Percentiles rank a stretch among this genome's conserved stretches.
Conservation (phyloP, 2,113 vertebrate genomes). For the Triplophysa tibetana region DNA sequence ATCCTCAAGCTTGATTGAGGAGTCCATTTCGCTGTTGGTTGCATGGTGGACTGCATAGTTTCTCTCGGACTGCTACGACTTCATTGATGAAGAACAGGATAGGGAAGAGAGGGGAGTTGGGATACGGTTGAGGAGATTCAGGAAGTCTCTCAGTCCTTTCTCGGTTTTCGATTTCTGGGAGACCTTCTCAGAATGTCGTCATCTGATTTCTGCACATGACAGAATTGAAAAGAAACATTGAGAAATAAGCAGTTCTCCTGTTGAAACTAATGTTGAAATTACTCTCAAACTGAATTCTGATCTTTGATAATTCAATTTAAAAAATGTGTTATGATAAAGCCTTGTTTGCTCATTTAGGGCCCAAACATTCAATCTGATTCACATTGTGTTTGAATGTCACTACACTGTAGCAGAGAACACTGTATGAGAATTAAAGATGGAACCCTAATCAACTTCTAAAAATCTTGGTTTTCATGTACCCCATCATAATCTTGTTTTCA, state of each 20-base stretch:
- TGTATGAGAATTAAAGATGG: too few species aligned
- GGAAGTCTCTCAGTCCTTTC: slow-evolving; percentile 84
- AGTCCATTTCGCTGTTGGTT: slow-evolving; percentile 12
- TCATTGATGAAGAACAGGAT: slow-evolving; percentile 35
- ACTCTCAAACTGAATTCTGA: too few species aligned
- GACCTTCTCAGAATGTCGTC: slow-evolving; percentile 91
- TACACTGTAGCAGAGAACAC: too few species aligned
- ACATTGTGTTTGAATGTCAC: too few species aligned
- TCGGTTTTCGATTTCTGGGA: slow-evolving; percentile 89
- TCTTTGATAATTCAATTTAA: too few species aligned
- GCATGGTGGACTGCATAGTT: slow-evolving; percentile 37
- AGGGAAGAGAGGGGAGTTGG: neutral
- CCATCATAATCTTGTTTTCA: too few species aligned
- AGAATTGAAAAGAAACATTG: neutral
- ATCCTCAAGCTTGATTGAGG: slow-evolving; percentile 44
- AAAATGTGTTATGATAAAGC: too few species aligned
- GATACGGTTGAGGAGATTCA: slow-evolving; percentile 40
- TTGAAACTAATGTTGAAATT: neutral
- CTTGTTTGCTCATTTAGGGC: too few species aligned
- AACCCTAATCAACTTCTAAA: too few species aligned
- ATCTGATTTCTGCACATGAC: slow-evolving; percentile 74
- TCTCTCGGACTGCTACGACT: slow-evolving; percentile 53
- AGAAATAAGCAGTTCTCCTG: neutral
- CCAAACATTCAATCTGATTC: too few species aligned
- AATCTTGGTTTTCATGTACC: too few species aligned